A percentile compares a stretch with the other conserved stretches of the same genome.
phyloP scores from a whole-genome alignment of 2,888 invertebrate species.

The Plagodis pulveraria region DNA sequence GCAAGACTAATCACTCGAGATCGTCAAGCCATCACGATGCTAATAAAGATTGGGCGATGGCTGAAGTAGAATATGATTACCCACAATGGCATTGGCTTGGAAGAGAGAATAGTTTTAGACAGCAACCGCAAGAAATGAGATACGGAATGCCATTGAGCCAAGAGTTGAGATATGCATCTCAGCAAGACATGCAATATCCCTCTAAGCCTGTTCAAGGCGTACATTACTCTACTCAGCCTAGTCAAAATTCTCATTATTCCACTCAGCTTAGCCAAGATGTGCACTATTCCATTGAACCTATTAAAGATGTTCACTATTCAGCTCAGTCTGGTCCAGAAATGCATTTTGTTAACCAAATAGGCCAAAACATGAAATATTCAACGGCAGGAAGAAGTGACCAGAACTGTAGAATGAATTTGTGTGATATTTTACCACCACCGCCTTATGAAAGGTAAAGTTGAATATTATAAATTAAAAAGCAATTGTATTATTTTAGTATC shows the following conservation, averaged over 20 bases:
- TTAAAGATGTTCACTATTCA: slow-evolving; percentile 9
- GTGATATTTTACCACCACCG: slow-evolving; percentile 76
- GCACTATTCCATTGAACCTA: slow-evolving; percentile 10
- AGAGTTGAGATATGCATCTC: slow-evolving; percentile 14
- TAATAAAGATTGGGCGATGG: slow-evolving; percentile 76
- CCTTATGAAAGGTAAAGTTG: slow-evolving; percentile 75
- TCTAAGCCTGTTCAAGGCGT: slow-evolving; percentile 5
- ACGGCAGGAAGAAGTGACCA: slow-evolving; percentile 68
- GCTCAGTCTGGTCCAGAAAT: slow-evolving; percentile 6
- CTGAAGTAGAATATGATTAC: slow-evolving; percentile 79
- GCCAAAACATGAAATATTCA: slow-evolving; percentile 50
- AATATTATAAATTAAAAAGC: neutral
- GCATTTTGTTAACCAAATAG: slow-evolving; percentile 53
- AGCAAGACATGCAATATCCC: slow-evolving; percentile 12
- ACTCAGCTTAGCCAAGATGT: slow-evolving; percentile 10
- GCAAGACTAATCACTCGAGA: slow-evolving; percentile 75
- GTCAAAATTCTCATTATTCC: slow-evolving; percentile 10
- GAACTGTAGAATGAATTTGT: slow-evolving; percentile 79
- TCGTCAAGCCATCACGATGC: slow-evolving; percentile 78
- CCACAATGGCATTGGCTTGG: slow-evolving; percentile 82
- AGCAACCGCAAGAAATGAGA: slow-evolving; percentile 58
- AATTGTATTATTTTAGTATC: too few relatives aligned
- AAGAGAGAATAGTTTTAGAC: slow-evolving; percentile 76
- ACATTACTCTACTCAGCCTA: slow-evolving; percentile 54
- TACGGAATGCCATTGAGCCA: slow-evolving; percentile 10